Evolutionary conservation across 2,797 vertebrate genomes (phyloP).

Genomic region (Darevskia nairensis): DNA sequence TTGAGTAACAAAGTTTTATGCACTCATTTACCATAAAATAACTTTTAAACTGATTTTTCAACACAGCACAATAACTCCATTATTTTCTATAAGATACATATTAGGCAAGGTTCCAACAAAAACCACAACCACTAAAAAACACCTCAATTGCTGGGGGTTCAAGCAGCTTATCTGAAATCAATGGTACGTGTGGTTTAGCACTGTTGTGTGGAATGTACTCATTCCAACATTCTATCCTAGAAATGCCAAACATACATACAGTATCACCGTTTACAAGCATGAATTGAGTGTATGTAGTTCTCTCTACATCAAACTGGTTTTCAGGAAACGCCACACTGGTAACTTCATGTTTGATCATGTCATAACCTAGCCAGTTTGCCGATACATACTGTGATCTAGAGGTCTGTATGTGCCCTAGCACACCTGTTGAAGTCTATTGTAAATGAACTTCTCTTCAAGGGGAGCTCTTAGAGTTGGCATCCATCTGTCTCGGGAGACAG

Average conservation of each 20-base stretch:
- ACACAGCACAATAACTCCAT: not conserved
- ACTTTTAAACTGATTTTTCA: constrained; percentile 35
- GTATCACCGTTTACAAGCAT: not conserved
- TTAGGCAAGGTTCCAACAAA: not conserved
- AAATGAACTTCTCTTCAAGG: no score
- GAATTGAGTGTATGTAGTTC: not conserved
- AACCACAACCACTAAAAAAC: not conserved
- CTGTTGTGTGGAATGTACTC: not conserved
- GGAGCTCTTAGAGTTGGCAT: no score
- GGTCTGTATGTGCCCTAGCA: not conserved
- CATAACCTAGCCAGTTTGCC: not conserved
- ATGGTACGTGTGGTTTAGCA: not conserved
- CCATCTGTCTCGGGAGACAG: no score
- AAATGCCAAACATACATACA: not conserved
- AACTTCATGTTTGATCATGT: not conserved
- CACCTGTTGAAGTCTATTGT: not conserved
- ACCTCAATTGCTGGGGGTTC: not conserved
- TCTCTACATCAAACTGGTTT: not conserved
- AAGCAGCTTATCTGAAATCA: not conserved
- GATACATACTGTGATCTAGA: not conserved
- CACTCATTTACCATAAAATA: constrained; percentile 38
- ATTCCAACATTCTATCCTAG: no score
- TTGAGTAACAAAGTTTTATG: constrained; percentile 55
- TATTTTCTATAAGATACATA: not conserved
- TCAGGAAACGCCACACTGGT: not conserved